Evolutionary conservation across 2,797 vertebrate species (phyloP).

Genomic region (Tinamus major): DNA sequence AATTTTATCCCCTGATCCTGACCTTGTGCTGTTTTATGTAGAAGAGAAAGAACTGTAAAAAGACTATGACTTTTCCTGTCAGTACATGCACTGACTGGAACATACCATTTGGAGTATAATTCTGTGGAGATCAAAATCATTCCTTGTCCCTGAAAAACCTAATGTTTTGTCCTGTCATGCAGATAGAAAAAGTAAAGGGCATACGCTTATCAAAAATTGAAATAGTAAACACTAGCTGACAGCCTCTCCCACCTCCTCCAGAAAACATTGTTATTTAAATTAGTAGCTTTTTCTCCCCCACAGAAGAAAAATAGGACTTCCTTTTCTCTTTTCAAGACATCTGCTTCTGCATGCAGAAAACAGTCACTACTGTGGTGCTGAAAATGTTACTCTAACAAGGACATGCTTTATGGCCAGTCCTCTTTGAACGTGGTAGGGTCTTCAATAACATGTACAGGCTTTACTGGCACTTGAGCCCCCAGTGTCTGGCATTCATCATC

Average conservation of each 20-base stretch:
- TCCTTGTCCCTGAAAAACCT: background rate
- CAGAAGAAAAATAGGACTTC: background rate
- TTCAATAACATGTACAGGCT: background rate
- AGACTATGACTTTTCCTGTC: background rate
- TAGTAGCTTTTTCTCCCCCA: background rate
- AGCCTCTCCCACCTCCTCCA: background rate
- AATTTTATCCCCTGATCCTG: background rate
- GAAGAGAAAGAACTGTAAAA: background rate
- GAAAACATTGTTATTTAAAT: background rate
- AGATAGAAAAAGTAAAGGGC: slow-evolving; percentile 18
- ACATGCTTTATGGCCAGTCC: background rate
- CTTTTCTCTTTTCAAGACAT: background rate
- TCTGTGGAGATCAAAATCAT: background rate
- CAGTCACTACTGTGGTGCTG: background rate
- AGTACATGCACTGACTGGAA: background rate
- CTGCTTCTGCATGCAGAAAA: background rate
- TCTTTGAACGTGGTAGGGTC: background rate
- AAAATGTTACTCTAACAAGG: background rate
- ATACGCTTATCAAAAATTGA: background rate
- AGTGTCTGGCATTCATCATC: background rate
- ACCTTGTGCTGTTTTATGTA: background rate
- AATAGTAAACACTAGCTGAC: background rate
- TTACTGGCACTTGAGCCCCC: background rate
- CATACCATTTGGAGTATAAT: background rate
- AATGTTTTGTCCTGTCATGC: background rate